phyloP scores from a whole-genome alignment of 2,888 invertebrate species.

The Aspidapion aeneum region DNA sequence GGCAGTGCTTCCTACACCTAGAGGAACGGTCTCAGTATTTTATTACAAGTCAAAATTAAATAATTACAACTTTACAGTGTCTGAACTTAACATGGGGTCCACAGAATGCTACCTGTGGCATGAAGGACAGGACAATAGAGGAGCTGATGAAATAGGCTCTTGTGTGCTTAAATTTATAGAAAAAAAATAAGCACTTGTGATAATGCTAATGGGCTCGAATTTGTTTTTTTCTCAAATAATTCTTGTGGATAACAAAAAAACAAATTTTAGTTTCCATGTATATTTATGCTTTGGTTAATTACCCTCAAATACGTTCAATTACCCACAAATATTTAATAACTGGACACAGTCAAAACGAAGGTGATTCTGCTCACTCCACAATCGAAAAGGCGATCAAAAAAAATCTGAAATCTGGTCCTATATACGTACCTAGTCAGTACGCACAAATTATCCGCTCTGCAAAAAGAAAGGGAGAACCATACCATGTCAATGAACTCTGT shows the following conservation, averaged over 20 bases:
- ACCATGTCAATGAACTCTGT: background rate
- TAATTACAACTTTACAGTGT: slow-evolving; percentile 34
- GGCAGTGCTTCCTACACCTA: slow-evolving; percentile 30
- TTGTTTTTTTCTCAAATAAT: slow-evolving; percentile 10
- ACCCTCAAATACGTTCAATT: no score
- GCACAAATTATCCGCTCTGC: slow-evolving; percentile 13
- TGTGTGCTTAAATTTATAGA: slow-evolving; percentile 19
- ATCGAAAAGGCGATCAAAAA: slow-evolving; percentile 16
- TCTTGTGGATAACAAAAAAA: slow-evolving; percentile 22
- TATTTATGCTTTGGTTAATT: slow-evolving; percentile 14
- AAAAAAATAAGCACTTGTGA: slow-evolving; percentile 6
- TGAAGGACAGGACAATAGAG: slow-evolving; percentile 32
- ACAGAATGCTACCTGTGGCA: no score
- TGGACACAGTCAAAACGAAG: slow-evolving; percentile 18
- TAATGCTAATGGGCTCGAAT: slow-evolving; percentile 13
- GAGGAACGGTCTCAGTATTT: slow-evolving; percentile 25
- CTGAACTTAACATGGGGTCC: slow-evolving; percentile 28
- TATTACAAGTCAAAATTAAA: slow-evolving; percentile 34
- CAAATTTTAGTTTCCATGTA: slow-evolving; percentile 13
- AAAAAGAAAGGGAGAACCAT: slow-evolving; percentile 12
- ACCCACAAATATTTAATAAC: slow-evolving; percentile 18
- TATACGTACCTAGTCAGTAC: slow-evolving; percentile 19
- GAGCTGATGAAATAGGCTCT: slow-evolving; percentile 32
- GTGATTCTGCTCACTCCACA: slow-evolving; percentile 14
- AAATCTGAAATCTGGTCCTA: slow-evolving; percentile 12